Percentiles rank a stretch among this genome's conserved stretches.
Conservation (phyloP, 2,113 vertebrate genomes). For the Vulpes lagopus region DNA sequence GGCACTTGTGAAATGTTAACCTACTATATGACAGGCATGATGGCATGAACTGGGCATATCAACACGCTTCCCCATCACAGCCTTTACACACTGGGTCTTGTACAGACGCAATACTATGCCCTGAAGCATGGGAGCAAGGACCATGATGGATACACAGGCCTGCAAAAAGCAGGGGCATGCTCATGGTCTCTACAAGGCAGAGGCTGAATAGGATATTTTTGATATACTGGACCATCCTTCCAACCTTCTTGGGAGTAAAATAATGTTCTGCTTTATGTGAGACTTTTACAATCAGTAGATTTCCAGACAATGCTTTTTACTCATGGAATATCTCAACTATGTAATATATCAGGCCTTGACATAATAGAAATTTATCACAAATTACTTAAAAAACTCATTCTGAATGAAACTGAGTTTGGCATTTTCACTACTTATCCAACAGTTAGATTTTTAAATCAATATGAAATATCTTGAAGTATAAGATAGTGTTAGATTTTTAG, state of each 20-base stretch:
- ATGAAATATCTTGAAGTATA: background rate
- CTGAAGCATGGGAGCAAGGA: background rate
- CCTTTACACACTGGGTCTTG: background rate
- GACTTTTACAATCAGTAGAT: background rate
- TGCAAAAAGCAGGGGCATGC: background rate
- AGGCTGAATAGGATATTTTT: background rate
- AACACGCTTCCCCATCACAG: background rate
- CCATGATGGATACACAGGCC: fast-evolving
- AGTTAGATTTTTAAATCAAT: background rate
- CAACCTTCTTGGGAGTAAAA: background rate
- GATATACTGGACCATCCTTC: background rate
- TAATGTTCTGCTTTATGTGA: background rate
- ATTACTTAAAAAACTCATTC: background rate
- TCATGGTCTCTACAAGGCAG: background rate
- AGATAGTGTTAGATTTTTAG: background rate
- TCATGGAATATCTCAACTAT: background rate
- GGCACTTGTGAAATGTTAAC: background rate
- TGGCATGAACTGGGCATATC: background rate
- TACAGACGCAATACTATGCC: background rate
- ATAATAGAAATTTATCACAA: background rate
- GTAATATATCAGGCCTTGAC: background rate
- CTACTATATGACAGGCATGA: background rate
- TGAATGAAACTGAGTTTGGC: background rate
- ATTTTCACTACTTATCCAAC: background rate
- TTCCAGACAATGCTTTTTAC: background rate